phyloP scores from a whole-genome alignment of 35 echinoderm and acorn worm genomes.

The Heliocidaris erythrogramma region DNA sequence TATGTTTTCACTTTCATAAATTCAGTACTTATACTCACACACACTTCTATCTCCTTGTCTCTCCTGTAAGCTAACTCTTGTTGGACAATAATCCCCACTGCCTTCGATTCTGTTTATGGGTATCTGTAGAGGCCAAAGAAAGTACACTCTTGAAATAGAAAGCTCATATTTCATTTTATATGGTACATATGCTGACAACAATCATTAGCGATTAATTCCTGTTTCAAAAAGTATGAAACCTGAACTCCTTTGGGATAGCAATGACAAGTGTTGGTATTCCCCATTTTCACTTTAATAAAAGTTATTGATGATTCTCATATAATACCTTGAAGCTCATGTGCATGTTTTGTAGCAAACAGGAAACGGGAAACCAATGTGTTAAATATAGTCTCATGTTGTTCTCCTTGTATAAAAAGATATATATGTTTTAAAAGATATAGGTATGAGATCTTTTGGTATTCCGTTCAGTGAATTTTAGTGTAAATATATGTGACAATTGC shows the following conservation, averaged over 20 bases:
- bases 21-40: constrained; percentile 61
- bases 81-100: constrained; percentile 85
- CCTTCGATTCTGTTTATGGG: constrained; percentile 86
- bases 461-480: no score
- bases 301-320: background rate
- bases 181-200: background rate
- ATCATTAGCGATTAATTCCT: no score
- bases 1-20: background rate
- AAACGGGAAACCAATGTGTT: no score
- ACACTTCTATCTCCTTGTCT: constrained; percentile 91
- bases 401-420: no score
- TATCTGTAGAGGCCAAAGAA: constrained; percentile 53
- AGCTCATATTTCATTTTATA: background rate
- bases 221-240: background rate
- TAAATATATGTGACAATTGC: no score
- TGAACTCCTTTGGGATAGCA: background rate
- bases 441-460: no score
- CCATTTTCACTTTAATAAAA: background rate
- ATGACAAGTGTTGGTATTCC: background rate
- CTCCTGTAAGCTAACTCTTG: constrained; percentile 82
- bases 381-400: no score
- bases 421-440: no score
- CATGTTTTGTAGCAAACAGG: no score
- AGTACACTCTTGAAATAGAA: background rate
- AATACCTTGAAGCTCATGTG: no score